Evolutionary conservation across 2,888 invertebrate genomes (phyloP).

Genomic region (Apodemia mormo): DNA sequence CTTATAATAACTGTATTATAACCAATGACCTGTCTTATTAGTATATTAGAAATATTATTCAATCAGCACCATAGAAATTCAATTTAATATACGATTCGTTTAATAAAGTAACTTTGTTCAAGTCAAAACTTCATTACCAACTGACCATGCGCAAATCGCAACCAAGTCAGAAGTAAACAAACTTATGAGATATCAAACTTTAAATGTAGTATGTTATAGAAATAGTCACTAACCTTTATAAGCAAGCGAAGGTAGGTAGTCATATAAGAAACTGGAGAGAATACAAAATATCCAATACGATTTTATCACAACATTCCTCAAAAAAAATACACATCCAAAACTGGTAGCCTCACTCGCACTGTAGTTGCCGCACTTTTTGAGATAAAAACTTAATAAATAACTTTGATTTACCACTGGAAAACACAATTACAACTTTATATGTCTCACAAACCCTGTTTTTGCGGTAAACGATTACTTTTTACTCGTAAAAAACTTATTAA

Average conservation of each 20-base stretch:
- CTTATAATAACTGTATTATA: not conserved
- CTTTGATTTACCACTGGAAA: constrained; percentile 46
- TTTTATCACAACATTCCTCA: constrained; percentile 74
- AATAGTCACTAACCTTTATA: constrained; percentile 57
- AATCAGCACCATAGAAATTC: not conserved
- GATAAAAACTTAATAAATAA: constrained; percentile 57
- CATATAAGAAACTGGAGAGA: constrained; percentile 53
- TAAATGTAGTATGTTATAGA: constrained; percentile 39
- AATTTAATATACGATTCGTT: not conserved
- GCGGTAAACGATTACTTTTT: constrained; percentile 48
- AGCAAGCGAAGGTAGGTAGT: constrained; percentile 49
- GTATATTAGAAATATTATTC: not conserved
- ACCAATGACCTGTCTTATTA: not conserved
- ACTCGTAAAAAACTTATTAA: constrained; percentile 66
- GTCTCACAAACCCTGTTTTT: constrained; percentile 53
- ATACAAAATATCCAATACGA: constrained; percentile 69
- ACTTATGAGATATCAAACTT: constrained; percentile 63
- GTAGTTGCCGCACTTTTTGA: constrained; percentile 67
- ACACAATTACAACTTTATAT: constrained; percentile 43
- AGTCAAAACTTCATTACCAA: constrained; percentile 42
- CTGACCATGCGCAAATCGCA: constrained; percentile 75
- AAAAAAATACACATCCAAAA: constrained; percentile 68
- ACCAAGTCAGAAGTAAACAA: constrained; percentile 68
- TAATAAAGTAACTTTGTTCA: constrained; percentile 20
- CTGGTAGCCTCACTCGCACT: constrained; percentile 68